phyloP scores from a whole-genome alignment of 2,113 vertebrate species.

The Rana temporaria region DNA sequence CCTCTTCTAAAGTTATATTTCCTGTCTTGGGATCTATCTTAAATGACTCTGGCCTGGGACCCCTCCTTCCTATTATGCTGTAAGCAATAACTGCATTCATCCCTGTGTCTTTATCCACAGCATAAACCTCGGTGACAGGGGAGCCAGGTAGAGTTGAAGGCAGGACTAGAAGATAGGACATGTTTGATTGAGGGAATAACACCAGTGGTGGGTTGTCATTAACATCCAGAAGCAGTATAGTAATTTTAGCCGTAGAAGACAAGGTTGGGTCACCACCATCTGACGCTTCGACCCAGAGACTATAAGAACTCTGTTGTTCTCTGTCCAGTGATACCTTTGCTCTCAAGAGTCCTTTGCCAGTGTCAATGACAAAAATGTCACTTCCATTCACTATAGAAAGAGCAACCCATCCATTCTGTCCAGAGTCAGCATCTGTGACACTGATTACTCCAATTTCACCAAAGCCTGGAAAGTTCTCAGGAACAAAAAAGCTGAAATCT shows the following conservation, averaged over 20 bases:
- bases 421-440: slow-evolving; percentile 91
- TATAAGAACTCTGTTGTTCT: slow-evolving; percentile 94
- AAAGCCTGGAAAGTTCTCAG: slow-evolving; percentile 96
- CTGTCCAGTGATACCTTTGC: slow-evolving; percentile 92
- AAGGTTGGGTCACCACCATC: slow-evolving; percentile 93
- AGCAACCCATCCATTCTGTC: slow-evolving; percentile 92
- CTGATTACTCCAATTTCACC: slow-evolving; percentile 96
- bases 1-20: slow-evolving; percentile 94
- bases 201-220: slow-evolving; percentile 97
- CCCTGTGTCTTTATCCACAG: slow-evolving; percentile 95
- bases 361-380: slow-evolving; percentile 96
- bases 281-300: slow-evolving; percentile 90
- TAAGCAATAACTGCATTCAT: slow-evolving; percentile 99
- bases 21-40: slow-evolving; percentile 93
- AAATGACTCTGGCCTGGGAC: slow-evolving; percentile 90
- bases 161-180: slow-evolving; percentile 93
- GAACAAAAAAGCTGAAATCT: slow-evolving; percentile 97
- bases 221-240: slow-evolving; percentile 92
- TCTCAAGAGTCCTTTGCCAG: slow-evolving; percentile 88
- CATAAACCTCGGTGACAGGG: slow-evolving; percentile 95
- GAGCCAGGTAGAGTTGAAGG: slow-evolving; percentile 94
- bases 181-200: slow-evolving; percentile 96
- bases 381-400: slow-evolving; percentile 94
- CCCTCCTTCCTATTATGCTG: slow-evolving; percentile 94
- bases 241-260: slow-evolving; percentile 94